Percentiles rank a stretch among this genome's conserved stretches.
These are phyloP conservation scores for Capricornis sumatraensis DNA, from an alignment of 2,113 vertebrate genomes.

Conservation along the genomic window DNA sequence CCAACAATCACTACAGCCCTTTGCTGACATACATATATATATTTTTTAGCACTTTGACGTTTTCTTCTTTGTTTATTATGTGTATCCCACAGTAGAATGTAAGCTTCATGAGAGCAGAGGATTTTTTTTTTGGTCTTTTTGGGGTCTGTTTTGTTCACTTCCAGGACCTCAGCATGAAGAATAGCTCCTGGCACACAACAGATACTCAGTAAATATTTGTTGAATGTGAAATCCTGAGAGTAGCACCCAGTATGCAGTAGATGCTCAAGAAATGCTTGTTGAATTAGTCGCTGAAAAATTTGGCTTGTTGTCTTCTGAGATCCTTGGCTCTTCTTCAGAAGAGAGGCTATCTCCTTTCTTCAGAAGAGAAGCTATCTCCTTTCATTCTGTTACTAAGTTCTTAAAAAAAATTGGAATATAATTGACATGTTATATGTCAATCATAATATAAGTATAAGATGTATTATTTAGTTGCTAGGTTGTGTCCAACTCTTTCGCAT, in stretches of 20 bases:
- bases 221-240: slow-evolving; percentile 17
- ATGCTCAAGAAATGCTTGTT: slow-evolving; percentile 26
- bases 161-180: neutral
- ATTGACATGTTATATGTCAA: neutral
- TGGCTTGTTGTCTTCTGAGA: neutral
- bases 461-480: neutral
- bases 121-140: neutral
- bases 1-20: neutral
- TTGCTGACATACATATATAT: neutral
- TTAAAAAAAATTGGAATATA: neutral
- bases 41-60: neutral
- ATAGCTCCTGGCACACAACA: neutral
- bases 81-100: neutral
- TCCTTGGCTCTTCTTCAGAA: slow-evolving; percentile 6
- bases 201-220: neutral
- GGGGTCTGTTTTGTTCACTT: neutral
- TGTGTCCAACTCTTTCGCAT: neutral
- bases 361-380: neutral
- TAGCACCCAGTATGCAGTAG: neutral
- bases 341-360: neutral
- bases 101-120: neutral
- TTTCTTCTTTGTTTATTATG: neutral
- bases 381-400: neutral
- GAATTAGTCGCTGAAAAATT: slow-evolving; percentile 19
- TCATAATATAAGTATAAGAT: neutral